A percentile compares a stretch with the other conserved stretches of the same genome.
Conservation (phyloP, 2,888 invertebrate species). For the Tillus elongatus region DNA sequence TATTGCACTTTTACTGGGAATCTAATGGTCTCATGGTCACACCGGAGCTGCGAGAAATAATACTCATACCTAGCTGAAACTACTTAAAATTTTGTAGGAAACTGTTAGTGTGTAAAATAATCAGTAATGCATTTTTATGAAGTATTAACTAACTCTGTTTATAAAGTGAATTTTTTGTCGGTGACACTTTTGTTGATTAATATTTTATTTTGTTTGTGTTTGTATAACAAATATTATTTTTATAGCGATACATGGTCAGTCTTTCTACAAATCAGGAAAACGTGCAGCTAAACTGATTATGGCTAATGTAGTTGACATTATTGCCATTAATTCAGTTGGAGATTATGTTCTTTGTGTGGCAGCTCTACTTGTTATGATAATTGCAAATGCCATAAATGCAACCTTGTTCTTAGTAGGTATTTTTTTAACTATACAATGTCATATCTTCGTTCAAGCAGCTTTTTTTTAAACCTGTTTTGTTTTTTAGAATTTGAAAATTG, state of each 20-base stretch:
- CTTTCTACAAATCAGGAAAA: conserved; percentile 28
- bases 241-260: conserved; percentile 29
- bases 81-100: no score
- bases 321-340: conserved; percentile 27
- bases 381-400: conserved; percentile 12
- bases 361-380: conserved; percentile 20
- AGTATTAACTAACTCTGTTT: no score
- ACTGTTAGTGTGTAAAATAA: no score
- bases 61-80: no score
- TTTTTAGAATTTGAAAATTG: conserved; percentile 10
- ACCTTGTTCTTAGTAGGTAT: conserved; percentile 9
- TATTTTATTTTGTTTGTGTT: background rate
- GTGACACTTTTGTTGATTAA: background rate
- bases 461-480: background rate
- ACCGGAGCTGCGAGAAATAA: no score
- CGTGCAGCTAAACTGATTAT: conserved; percentile 27
- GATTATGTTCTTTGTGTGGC: conserved; percentile 28
- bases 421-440: no score
- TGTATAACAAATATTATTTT: background rate
- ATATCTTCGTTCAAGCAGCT: conserved; percentile 3
- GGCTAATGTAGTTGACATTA: conserved; percentile 24
- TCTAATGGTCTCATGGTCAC: no score
- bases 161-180: no score
- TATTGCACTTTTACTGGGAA: no score
- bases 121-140: no score